Percentiles rank a stretch among this genome's conserved stretches.
Conservation (phyloP, 2,797 vertebrate genomes). For the Agapornis canus region DNA sequence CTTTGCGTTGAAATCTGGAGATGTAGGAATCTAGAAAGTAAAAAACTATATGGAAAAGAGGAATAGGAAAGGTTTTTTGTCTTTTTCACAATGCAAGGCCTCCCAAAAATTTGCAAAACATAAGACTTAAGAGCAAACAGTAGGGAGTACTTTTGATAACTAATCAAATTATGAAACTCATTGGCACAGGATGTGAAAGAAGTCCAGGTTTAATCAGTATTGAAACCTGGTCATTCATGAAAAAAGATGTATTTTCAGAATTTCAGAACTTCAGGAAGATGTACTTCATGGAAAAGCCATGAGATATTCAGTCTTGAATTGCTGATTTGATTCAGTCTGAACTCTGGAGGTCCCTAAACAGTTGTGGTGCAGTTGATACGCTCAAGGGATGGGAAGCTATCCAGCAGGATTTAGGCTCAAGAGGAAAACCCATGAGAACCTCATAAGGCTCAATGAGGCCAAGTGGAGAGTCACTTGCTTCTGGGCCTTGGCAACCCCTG, state of each 20-base stretch:
- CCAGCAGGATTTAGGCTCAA: not conserved
- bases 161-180: not conserved
- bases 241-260: not conserved
- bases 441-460: not conserved
- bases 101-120: not conserved
- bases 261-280: not conserved
- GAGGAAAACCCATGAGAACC: not conserved
- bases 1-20: not conserved
- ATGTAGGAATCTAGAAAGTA: not conserved
- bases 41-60: not conserved
- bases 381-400: not conserved
- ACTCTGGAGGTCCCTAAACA: not conserved
- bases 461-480: not conserved
- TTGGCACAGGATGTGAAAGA: not conserved
- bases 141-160: not conserved
- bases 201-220: not conserved
- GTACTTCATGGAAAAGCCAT: not conserved
- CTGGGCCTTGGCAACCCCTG: not conserved
- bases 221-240: not conserved
- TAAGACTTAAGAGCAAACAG: not conserved
- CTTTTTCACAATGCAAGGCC: not conserved
- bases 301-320: not conserved
- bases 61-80: fast-evolving
- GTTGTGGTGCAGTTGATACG: not conserved
- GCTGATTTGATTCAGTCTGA: not conserved